Conservation (phyloP, 2,888 invertebrate genomes). For the Athalia cordata region DNA sequence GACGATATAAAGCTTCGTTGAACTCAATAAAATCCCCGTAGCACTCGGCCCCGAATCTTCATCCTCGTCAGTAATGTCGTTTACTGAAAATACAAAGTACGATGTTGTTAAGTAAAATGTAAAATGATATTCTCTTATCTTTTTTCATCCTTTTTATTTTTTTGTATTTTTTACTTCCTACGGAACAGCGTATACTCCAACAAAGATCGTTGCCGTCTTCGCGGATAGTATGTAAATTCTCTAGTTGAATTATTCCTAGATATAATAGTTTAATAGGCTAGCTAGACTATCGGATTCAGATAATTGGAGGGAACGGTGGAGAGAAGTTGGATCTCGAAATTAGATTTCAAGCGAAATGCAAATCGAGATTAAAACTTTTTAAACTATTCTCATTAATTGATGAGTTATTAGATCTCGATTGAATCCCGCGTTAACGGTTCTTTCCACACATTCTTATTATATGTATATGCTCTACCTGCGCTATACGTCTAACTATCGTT, state of each 20-base stretch:
- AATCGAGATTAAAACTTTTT: conserved; percentile 32
- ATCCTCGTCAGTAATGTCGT: conserved; percentile 61
- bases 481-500: neutral
- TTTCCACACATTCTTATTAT: neutral
- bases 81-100: conserved; percentile 73
- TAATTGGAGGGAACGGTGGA: conserved; percentile 3
- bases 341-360: conserved; percentile 1
- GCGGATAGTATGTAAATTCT: neutral
- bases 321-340: neutral
- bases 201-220: neutral
- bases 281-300: neutral
- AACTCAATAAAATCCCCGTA: conserved; percentile 79
- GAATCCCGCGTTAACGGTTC: neutral
- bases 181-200: neutral
- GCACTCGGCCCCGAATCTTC: conserved; percentile 48
- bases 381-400: conserved; percentile 11
- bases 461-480: neutral
- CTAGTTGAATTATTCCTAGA: too few relatives aligned
- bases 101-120: neutral
- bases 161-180: neutral
- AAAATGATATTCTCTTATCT: neutral
- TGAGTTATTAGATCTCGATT: neutral
- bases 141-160: neutral
- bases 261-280: neutral
- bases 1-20: conserved; percentile 87